These are phyloP conservation scores for Melinopterus prodromus DNA, from an alignment of 2,888 invertebrate genomes.

Conservation along the genomic window DNA sequence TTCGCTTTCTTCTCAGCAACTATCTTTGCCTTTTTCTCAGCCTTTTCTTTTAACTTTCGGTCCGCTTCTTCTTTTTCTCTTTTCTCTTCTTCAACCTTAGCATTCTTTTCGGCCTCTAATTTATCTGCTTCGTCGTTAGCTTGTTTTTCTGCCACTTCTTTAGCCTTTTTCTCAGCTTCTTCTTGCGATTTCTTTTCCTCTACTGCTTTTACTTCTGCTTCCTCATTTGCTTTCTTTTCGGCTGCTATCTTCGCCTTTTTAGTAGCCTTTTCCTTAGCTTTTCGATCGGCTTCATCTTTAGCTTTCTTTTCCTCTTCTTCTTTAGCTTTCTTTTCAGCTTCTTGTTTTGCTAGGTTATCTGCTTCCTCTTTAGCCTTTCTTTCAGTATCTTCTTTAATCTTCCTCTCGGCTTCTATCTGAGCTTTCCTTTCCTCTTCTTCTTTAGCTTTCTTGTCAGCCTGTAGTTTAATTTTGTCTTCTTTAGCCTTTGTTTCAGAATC, in stretches of 20 bases:
- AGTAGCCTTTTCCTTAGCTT: conserved; percentile 46
- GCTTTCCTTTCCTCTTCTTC: conserved; percentile 31
- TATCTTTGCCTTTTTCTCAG: conserved; percentile 28
- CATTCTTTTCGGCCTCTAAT: conserved; percentile 18
- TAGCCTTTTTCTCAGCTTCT: conserved; percentile 38
- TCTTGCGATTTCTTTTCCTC: conserved; percentile 35
- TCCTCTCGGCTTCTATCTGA: conserved; percentile 35
- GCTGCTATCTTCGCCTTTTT: conserved; percentile 36
- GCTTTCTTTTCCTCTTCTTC: conserved; percentile 40
- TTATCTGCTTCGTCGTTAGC: conserved; percentile 20
- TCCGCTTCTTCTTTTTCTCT: conserved; percentile 27
- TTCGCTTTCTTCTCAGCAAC: conserved; percentile 32
- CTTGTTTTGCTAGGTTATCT: conserved; percentile 42
- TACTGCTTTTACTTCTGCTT: conserved; percentile 37
- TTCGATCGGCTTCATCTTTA: conserved; percentile 41
- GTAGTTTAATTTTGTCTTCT: conserved; percentile 47
- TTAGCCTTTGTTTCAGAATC: conserved; percentile 46
- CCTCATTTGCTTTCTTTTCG: conserved; percentile 37
- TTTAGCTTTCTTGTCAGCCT: conserved; percentile 40
- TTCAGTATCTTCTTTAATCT: conserved; percentile 33
- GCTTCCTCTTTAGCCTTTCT: conserved; percentile 38
- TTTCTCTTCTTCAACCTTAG: conserved; percentile 41
- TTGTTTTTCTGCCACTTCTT: conserved; percentile 35
- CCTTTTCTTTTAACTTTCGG: conserved; percentile 34
- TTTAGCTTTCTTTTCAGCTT: conserved; percentile 45